phyloP scores from a whole-genome alignment of 2,113 vertebrate genomes.

The Orthochromis malagaraziensis region DNA sequence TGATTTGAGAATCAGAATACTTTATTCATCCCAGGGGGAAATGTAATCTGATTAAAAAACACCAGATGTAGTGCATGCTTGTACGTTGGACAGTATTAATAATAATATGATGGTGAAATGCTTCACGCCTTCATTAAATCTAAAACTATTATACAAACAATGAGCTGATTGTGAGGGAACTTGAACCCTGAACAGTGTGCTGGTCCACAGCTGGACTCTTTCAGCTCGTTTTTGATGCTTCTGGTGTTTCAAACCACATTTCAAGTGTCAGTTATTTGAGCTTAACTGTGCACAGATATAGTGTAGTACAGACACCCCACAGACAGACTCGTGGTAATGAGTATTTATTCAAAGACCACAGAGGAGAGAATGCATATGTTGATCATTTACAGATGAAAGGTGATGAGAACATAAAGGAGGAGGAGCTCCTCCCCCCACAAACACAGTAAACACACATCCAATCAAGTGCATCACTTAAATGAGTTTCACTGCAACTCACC shows the following conservation, averaged over 20 bases:
- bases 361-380: constrained; percentile 10
- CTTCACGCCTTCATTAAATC: background rate
- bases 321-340: background rate
- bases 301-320: background rate
- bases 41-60: background rate
- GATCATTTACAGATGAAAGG: constrained; percentile 27
- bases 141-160: background rate
- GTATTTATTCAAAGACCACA: constrained; percentile 53
- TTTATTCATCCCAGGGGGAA: fast-evolving
- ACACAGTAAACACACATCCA: constrained; percentile 7
- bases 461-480: background rate
- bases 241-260: fast-evolving
- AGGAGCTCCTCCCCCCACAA: background rate
- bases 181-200: background rate
- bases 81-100: background rate
- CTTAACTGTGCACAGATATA: background rate
- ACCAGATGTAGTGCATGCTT: background rate
- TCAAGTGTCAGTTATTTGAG: fast-evolving
- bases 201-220: background rate
- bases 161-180: background rate
- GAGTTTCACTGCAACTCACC: background rate
- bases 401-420: background rate
- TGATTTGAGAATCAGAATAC: background rate
- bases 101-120: background rate
- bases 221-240: background rate